Conservation (phyloP, 2,797 vertebrate species). For the Taenioides sp. region DNA sequence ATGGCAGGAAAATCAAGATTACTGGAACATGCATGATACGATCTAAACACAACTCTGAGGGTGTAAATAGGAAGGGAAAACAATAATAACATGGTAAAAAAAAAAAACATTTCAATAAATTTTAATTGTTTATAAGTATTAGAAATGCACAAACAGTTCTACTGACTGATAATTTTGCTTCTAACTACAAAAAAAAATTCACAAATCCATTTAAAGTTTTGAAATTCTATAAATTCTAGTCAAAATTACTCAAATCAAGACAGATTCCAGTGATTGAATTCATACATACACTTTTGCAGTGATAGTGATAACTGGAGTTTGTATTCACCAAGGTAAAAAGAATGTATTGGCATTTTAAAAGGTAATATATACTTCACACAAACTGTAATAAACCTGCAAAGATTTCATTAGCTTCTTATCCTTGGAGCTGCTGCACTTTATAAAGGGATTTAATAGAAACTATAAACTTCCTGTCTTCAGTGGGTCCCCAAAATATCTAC, state of each 20-base stretch:
- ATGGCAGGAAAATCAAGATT: too few relatives aligned
- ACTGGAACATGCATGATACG: too few relatives aligned
- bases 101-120: too few relatives aligned
- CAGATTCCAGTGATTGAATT: not conserved
- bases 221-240: not conserved
- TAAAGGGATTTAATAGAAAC: conserved; percentile 13
- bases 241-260: not conserved
- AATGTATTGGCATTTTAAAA: not conserved
- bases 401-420: conserved; percentile 18
- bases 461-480: not conserved
- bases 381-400: conserved; percentile 8
- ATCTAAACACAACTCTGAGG: too few relatives aligned
- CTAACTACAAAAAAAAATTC: too few relatives aligned
- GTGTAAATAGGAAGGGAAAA: too few relatives aligned
- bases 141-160: too few relatives aligned
- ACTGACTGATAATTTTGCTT: too few relatives aligned
- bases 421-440: conserved; percentile 1
- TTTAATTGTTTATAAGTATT: too few relatives aligned
- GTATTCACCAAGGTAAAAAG: not conserved
- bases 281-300: not conserved
- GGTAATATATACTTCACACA: conserved; percentile 4
- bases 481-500: conserved; percentile 4
- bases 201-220: not conserved
- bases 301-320: not conserved
- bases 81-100: too few relatives aligned